Base-by-base conservation (phyloP, 2,888 invertebrate genomes). In the Clunio marinus region DNA sequence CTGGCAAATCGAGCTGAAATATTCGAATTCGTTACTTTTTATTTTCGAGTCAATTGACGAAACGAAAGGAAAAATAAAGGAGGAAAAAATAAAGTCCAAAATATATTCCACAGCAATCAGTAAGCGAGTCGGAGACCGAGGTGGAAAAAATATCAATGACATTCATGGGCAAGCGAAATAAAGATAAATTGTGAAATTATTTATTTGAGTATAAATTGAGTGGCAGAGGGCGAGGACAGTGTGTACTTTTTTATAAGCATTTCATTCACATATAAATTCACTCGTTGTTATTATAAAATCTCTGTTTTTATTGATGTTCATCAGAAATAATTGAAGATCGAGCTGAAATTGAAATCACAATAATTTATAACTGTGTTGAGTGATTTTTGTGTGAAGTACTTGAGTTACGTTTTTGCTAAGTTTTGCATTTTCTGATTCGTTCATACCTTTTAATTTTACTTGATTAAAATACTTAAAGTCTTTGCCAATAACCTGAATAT, bases 111-210 rank as follows among this genome's bases (percentile, higher is more conserved):
- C 4, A 51, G 22, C 17, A 17, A 46, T n/a, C 2, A 2, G 20
- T 51, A 22, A 20, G 51, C 51, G n/a, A 51, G 57, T 20, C 27
- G 28, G n/a, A 25, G 20, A 17, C 32, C 7, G 24, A 22, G 24
- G 17, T 17, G 59, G 27, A 22, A 32, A 22, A 17, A 22, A 62
- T n/a, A 62, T 62, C 62, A 46, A 25, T 65, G 28, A 65, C 63
- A 65, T 65, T 65, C 63, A 65, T 46, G 46, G 63, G 37, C 35
- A 62, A 8, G 41, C 41, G 51, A 51, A 51, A 22, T 22, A 51
- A 22, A 51, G 22, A 51, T 51, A 51, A 51, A 51, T 51, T 51
- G 51, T 51, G 51, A 51, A 51, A 51, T 51, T 51, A 51, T 22
- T 51, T 51, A 51, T 51, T 51, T 51, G 51, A 51, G 51, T 22